Evolutionary conservation across 1,140 invertebrate species (phyloP).

Genomic region (Zaprionus capensis): DNA sequence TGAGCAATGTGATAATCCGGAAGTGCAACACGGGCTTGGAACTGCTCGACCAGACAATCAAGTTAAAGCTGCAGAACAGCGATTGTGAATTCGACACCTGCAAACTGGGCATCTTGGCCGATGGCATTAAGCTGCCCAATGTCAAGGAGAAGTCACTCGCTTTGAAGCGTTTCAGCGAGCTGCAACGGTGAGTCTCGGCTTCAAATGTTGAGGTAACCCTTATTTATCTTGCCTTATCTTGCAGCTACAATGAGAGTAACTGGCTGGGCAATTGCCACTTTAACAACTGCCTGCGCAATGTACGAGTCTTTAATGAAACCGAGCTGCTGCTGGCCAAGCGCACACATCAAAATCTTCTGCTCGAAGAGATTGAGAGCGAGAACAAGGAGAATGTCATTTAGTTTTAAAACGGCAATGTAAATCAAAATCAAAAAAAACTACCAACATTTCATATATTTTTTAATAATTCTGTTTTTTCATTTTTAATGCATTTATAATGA

Average conservation of each 20-base stretch:
- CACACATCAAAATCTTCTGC: constrained; percentile 45
- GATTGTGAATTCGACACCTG: constrained; percentile 59
- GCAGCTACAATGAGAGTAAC: constrained; percentile 58
- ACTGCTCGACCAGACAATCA: constrained; percentile 45
- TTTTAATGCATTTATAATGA: too few relatives aligned
- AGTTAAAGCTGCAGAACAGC: constrained; percentile 47
- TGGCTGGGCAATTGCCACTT: constrained; percentile 58
- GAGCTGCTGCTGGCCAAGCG: constrained; percentile 59
- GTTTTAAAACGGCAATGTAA: constrained; percentile 19
- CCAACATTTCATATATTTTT: not conserved
- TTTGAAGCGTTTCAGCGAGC: constrained; percentile 46
- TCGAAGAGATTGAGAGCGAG: constrained; percentile 58
- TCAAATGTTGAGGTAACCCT: not conserved
- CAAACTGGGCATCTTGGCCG: constrained; percentile 59
- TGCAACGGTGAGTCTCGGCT: constrained; percentile 45
- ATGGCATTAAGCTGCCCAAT: constrained; percentile 26
- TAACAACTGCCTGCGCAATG: constrained; percentile 43
- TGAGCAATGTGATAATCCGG: constrained; percentile 49
- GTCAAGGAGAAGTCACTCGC: constrained; percentile 33
- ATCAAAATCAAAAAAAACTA: constrained; percentile 8
- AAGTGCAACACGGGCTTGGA: constrained; percentile 64
- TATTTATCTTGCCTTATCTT: not conserved
- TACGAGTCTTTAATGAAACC: constrained; percentile 49
- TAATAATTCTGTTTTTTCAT: not conserved
- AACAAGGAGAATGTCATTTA: constrained; percentile 66